Evolutionary conservation across 2,888 invertebrate species (phyloP), one percentile per base, ranked within the genome.

Genomic region (Cerastoderma edule): DNA sequence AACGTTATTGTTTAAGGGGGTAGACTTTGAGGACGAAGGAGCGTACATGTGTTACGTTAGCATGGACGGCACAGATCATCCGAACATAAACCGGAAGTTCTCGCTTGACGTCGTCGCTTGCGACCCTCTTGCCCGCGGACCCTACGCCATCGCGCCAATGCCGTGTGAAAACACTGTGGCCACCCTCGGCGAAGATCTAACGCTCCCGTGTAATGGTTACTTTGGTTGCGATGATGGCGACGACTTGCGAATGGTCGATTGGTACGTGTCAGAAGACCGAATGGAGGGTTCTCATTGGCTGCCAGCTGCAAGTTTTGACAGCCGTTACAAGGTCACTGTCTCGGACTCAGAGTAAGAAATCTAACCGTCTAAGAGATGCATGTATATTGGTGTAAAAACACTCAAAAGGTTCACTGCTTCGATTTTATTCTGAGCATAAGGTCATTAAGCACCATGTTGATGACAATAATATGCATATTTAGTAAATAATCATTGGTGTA

Each of bases 191-290:
- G 57, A 50, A 22, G 57, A 33, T 5, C n/a, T 80, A 16, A 73
- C 67, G 19, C 56, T 80, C 6, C 73, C 79, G 10, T 80, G 79
- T 53, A 57, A 63, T 19, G 79, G 72, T n/a, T 80, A 80, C 22
- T 80, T 75, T 39, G 79, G 79, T 0, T 80, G 79, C 54, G 50
- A 35, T 8, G 64, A 67, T 39, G 67, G 63, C 32, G 57, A 67
- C 24, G 50, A 69, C 10, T 30, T 60, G 22, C 54, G 72, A 22
- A 39, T 67, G 19, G 79, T 73, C 28, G 56, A 67, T 24, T 80
- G 79, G 79, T 70, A 53, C 65, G 72, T 75, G 50, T 60, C 72
- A 64, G 56, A 30, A 39, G 72, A 70, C 28, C 33, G 32, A 39
- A 24, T 6, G 1, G 56, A 65, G 6, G 8, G 35, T 5, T 48